Conservation (phyloP, 2,113 vertebrate genomes). For the Rhea americana region DNA sequence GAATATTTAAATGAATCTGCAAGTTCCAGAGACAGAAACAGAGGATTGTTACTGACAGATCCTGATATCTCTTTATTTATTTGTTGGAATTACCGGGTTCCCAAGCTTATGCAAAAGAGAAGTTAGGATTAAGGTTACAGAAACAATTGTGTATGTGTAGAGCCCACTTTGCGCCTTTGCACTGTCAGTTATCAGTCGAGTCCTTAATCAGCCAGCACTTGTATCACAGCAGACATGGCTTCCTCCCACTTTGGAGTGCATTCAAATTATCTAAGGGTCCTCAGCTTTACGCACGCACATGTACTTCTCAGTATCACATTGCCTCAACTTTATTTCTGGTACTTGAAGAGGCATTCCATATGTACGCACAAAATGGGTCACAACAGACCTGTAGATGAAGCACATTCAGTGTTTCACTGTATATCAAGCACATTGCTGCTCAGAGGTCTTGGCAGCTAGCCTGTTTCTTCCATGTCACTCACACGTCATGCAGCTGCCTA, state of each 20-base stretch:
- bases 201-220: not conserved
- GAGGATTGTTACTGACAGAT: not conserved
- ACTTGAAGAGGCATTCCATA: not conserved
- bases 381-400: not conserved
- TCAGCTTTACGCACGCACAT: not conserved
- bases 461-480: not conserved
- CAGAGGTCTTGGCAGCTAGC: not conserved
- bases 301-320: not conserved
- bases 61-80: not conserved
- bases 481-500: not conserved
- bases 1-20: not conserved
- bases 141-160: not conserved
- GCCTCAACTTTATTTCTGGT: not conserved
- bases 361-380: not conserved
- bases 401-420: not conserved
- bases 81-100: not conserved
- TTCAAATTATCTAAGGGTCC: not conserved
- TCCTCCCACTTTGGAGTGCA: not conserved
- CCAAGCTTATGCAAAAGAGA: not conserved
- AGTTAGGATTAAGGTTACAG: not conserved
- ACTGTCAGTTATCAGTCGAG: not conserved
- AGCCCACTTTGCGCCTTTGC: not conserved
- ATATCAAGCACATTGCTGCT: not conserved
- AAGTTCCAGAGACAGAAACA: not conserved
- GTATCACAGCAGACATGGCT: not conserved